These are phyloP conservation scores for Portunus trituberculatus DNA, from an alignment of 1,140 invertebrate genomes.

Conservation along the genomic window DNA sequence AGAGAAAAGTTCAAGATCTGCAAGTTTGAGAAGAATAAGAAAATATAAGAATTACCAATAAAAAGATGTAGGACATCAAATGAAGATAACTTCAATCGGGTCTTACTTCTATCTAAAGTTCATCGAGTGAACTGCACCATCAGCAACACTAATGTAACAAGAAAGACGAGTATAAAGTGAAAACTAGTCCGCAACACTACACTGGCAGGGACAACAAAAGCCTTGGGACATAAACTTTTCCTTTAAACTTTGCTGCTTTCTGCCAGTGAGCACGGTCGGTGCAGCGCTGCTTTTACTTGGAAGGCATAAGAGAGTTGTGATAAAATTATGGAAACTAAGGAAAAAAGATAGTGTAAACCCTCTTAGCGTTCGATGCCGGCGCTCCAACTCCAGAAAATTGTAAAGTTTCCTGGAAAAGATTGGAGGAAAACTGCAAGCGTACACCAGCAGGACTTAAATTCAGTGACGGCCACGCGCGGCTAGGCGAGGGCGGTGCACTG, in stretches of 20 bases:
- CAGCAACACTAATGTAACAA: background rate
- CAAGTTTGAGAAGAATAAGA: too few species aligned
- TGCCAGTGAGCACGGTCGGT: background rate
- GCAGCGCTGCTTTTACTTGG: background rate
- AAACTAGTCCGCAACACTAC: background rate
- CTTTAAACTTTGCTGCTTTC: background rate
- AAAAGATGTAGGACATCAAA: background rate
- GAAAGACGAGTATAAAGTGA: background rate
- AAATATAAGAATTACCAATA: background rate
- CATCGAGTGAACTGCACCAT: background rate
- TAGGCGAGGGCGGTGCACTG: background rate
- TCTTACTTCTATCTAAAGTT: background rate
- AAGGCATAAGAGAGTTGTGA: background rate
- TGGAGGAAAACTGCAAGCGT: background rate
- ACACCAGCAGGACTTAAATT: background rate
- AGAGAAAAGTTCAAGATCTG: too few species aligned
- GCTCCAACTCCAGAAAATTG: background rate
- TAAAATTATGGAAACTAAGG: background rate
- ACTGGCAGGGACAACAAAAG: background rate
- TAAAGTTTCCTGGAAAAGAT: background rate
- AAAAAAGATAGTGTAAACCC: background rate
- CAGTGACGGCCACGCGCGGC: background rate
- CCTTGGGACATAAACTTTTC: background rate
- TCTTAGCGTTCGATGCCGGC: background rate
- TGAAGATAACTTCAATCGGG: background rate